Conservation (phyloP, 2,888 invertebrate species). For the Drosophila picticornis region DNA sequence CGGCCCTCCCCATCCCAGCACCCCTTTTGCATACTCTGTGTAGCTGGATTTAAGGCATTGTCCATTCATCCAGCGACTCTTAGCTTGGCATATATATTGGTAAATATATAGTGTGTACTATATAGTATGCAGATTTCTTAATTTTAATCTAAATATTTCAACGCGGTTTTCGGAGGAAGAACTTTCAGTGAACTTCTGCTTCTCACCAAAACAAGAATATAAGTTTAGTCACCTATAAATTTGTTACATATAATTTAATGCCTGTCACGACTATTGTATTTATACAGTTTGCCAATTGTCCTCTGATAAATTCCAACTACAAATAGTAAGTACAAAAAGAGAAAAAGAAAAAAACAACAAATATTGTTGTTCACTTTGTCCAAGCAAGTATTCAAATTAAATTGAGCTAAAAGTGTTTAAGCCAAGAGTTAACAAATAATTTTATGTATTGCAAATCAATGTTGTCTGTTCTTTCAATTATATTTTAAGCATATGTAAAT, state of each 20-base stretch:
- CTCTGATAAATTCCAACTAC: neutral
- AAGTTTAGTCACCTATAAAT: neutral
- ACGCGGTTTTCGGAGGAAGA: neutral
- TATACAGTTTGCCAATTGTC: neutral
- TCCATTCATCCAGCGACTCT: neutral
- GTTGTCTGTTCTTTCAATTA: neutral
- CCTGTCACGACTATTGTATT: neutral
- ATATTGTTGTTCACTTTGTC: neutral
- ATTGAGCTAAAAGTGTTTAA: neutral
- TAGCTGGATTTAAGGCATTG: neutral
- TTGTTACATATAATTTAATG: neutral
- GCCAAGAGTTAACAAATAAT: neutral
- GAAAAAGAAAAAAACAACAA: neutral
- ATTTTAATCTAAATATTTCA: neutral
- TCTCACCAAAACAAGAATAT: too few relatives aligned
- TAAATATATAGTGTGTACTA: neutral
- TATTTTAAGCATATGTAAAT: neutral
- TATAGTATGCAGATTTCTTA: neutral
- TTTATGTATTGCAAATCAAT: neutral
- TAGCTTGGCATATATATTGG: neutral
- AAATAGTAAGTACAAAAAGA: too few relatives aligned
- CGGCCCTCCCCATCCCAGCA: neutral
- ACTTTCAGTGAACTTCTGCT: neutral
- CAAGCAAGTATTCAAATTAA: neutral
- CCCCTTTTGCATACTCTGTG: slow-evolving; percentile 1